A percentile compares a stretch with the other conserved stretches of the same genome.
Evolutionary conservation across 2,888 invertebrate genomes (phyloP).

Genomic region (Leptinotarsa peninsularis): DNA sequence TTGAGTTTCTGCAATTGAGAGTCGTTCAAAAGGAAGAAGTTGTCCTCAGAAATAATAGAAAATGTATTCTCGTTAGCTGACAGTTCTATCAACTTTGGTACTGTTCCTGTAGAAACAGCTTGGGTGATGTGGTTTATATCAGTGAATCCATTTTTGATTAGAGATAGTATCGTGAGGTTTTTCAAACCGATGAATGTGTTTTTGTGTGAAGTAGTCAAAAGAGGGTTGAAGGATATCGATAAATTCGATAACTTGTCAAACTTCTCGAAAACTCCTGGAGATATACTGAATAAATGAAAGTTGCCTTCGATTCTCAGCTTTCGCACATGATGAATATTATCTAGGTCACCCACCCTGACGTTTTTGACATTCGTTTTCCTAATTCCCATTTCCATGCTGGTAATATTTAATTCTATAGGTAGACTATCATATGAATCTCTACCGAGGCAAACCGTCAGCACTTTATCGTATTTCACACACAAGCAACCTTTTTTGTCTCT

Average conservation of each 20-base stretch:
- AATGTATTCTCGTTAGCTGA: conserved; percentile 71
- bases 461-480: too few relatives aligned
- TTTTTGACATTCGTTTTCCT: conserved; percentile 68
- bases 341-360: conserved; percentile 66
- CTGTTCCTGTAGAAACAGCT: conserved; percentile 63
- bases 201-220: conserved; percentile 65
- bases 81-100: conserved; percentile 68
- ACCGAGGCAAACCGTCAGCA: too few relatives aligned
- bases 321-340: conserved; percentile 63
- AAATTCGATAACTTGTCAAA: conserved; percentile 68
- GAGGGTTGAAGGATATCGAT: conserved; percentile 71
- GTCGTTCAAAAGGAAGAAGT: too few relatives aligned
- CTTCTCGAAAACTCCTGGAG: conserved; percentile 68
- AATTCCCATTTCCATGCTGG: conserved; percentile 60
- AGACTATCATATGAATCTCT: too few relatives aligned
- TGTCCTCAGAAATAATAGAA: conserved; percentile 62
- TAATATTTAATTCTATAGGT: too few relatives aligned
- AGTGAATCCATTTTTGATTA: conserved; percentile 62
- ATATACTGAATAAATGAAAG: conserved; percentile 67
- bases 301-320: conserved; percentile 71
- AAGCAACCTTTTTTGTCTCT: too few relatives aligned
- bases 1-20: too few relatives aligned
- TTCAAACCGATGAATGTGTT: conserved; percentile 55
- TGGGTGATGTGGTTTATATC: conserved; percentile 66
- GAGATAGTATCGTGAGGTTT: too few relatives aligned